phyloP scores from a whole-genome alignment of 2,888 invertebrate species.

The Xylophagus ater region DNA sequence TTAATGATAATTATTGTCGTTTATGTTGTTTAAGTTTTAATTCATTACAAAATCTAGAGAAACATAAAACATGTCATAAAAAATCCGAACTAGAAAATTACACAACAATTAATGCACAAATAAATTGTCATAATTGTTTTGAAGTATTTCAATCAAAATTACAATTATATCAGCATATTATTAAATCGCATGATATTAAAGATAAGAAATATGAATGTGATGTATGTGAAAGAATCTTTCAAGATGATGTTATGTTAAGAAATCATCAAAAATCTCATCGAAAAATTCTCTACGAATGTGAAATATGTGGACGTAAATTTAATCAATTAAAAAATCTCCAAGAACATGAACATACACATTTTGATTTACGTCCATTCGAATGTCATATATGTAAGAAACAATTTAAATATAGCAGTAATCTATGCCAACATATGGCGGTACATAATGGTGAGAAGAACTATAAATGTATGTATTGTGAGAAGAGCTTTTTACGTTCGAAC shows the following conservation, averaged over 20 bases:
- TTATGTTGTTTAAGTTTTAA: slow-evolving; percentile 22
- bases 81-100: slow-evolving; percentile 13
- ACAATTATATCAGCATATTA: slow-evolving; percentile 11
- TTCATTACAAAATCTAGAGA: slow-evolving; percentile 18
- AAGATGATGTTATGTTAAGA: slow-evolving; percentile 14
- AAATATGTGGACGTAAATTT: slow-evolving; percentile 23
- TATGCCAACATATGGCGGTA: slow-evolving; percentile 17
- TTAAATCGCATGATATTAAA: slow-evolving; percentile 16
- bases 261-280: slow-evolving; percentile 20
- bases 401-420: slow-evolving; percentile 20
- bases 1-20: slow-evolving; percentile 19
- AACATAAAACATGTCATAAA: slow-evolving; percentile 18
- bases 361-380: slow-evolving; percentile 20
- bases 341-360: slow-evolving; percentile 23
- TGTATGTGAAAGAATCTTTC: slow-evolving; percentile 19
- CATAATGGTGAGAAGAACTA: slow-evolving; percentile 19
- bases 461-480: slow-evolving; percentile 19
- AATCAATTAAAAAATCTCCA: slow-evolving; percentile 20
- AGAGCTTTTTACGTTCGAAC: slow-evolving; percentile 25
- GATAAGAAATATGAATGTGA: slow-evolving; percentile 16
- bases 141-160: slow-evolving; percentile 19
- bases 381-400: slow-evolving; percentile 20
- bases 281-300: slow-evolving; percentile 16
- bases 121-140: slow-evolving; percentile 19
- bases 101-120: slow-evolving; percentile 3